These are phyloP conservation scores for Oscheius sp. DNA, from an alignment of 2,888 invertebrate species.

Conservation along the genomic window DNA sequence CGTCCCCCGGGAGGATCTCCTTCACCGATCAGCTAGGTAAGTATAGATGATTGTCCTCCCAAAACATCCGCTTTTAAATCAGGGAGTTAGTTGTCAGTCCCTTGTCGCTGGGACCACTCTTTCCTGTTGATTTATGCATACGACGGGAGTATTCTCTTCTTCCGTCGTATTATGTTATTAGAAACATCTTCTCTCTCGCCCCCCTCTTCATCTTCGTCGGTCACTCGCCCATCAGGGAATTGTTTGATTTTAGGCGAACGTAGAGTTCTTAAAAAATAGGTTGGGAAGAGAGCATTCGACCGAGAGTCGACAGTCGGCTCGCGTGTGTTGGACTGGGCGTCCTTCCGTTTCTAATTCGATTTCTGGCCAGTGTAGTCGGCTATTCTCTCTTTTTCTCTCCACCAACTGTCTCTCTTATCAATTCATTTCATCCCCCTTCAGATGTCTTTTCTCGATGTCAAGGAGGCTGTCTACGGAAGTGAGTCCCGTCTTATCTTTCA, in stretches of 20 bases:
- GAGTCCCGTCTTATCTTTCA: conserved; percentile 20
- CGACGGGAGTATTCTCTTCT: background rate
- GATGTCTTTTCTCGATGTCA: conserved; percentile 26
- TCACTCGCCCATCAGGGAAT: background rate
- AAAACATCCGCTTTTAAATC: background rate
- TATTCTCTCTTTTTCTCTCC: conserved; percentile 17
- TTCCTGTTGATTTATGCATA: background rate
- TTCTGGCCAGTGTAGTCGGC: background rate
- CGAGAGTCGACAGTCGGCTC: background rate
- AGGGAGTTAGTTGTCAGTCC: background rate
- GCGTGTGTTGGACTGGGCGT: conserved; percentile 11
- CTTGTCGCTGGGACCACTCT: background rate
- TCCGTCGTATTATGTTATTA: background rate
- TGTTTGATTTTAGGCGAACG: background rate
- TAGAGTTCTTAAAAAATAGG: too few species aligned
- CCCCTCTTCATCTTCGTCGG: too few species aligned
- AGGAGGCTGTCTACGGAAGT: conserved; percentile 28
- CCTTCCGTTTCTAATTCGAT: conserved; percentile 30
- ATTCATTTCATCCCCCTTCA: background rate
- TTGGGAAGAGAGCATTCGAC: too few species aligned
- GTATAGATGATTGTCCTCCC: background rate
- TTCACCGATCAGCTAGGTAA: conserved; percentile 52
- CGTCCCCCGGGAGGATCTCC: conserved; percentile 49
- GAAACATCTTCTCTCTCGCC: background rate
- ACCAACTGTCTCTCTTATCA: conserved; percentile 6